phyloP scores from a whole-genome alignment of 2,113 vertebrate genomes.

The Pipa parva region DNA sequence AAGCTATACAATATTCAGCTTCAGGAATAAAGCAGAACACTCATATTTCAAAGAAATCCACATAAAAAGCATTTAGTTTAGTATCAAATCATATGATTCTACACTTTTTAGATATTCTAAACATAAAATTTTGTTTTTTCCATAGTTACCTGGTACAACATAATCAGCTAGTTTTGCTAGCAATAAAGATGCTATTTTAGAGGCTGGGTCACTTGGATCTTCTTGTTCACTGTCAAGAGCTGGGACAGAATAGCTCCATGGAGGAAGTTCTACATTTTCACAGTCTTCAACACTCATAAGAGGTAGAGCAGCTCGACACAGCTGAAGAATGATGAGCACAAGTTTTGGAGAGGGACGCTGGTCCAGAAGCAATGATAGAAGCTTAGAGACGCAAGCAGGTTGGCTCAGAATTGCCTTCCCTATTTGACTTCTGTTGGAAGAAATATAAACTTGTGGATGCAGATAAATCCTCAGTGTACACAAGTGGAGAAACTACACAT shows the following conservation, averaged over 20 bases:
- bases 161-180: constrained; percentile 94
- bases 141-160: constrained; percentile 86
- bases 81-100: too few species aligned
- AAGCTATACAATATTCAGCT: too few species aligned
- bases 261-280: constrained; percentile 89
- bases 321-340: constrained; percentile 93
- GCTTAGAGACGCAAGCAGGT: constrained; percentile 96
- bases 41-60: too few species aligned
- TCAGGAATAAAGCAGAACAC: too few species aligned
- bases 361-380: constrained; percentile 90
- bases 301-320: constrained; percentile 89
- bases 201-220: constrained; percentile 90
- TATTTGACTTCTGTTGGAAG: constrained; percentile 82
- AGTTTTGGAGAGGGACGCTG: constrained; percentile 95
- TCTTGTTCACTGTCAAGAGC: constrained; percentile 87
- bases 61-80: too few species aligned
- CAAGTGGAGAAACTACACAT: too few species aligned
- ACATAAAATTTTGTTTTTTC: too few species aligned
- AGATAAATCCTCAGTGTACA: not conserved
- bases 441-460: too few species aligned
- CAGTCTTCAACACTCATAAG: constrained; percentile 98
- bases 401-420: constrained; percentile 97
- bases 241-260: constrained; percentile 92
- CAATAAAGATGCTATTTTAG: constrained; percentile 88
- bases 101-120: too few species aligned